These are phyloP conservation scores for Neodiprion pinetum DNA, from an alignment of 1,140 invertebrate genomes.

Conservation along the genomic window DNA sequence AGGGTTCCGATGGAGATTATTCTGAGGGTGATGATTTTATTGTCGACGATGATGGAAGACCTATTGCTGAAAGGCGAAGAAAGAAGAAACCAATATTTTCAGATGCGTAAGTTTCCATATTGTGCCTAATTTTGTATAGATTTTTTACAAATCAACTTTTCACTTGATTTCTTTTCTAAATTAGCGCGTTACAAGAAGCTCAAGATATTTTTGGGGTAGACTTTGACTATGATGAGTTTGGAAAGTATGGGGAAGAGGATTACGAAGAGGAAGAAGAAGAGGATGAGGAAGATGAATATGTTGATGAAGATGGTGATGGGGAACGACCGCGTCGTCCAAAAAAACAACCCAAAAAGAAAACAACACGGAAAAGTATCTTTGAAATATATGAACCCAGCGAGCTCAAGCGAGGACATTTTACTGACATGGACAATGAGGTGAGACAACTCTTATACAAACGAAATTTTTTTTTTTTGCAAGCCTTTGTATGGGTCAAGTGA, in stretches of 20 bases:
- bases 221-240: conserved; percentile 97
- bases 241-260: conserved; percentile 86
- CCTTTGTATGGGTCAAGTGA: neutral
- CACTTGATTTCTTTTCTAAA: conserved; percentile 23
- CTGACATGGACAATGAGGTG: conserved; percentile 91
- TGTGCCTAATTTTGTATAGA: conserved; percentile 20
- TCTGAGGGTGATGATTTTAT: conserved; percentile 97
- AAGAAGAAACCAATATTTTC: conserved; percentile 89
- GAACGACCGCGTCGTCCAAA: conserved; percentile 66
- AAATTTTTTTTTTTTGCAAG: neutral
- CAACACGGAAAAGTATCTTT: conserved; percentile 89
- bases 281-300: conserved; percentile 78
- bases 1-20: conserved; percentile 78
- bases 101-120: conserved; percentile 76
- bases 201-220: conserved; percentile 99
- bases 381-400: conserved; percentile 98
- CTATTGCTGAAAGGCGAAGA: conserved; percentile 86
- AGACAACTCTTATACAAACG: conserved; percentile 14
- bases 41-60: conserved; percentile 94
- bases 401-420: conserved; percentile 94
- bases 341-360: conserved; percentile 80
- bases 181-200: conserved; percentile 92
- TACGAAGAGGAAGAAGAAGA: conserved; percentile 84
- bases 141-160: neutral
- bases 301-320: conserved; percentile 73